Base-by-base conservation (phyloP, 2,888 invertebrate genomes). In the Meiosimyza platycephala region DNA sequence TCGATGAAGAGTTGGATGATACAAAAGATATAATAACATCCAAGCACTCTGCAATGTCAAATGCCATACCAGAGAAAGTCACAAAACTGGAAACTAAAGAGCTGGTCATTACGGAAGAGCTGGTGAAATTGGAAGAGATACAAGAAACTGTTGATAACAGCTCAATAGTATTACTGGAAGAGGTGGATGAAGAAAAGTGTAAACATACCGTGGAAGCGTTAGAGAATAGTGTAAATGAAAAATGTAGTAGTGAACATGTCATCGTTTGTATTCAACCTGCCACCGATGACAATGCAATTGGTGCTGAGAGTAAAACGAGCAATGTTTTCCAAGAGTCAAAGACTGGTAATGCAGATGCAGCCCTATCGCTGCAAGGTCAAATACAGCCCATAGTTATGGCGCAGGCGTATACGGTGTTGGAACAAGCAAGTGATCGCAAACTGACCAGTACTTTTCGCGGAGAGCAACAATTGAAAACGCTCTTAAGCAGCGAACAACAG, bases 1-100 rank as follows among this genome's bases (percentile, higher is more conserved):
- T 88, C 3, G 87, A 88, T 59, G 88, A 88, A 74, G 87, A 88
- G 74, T 79, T 88, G 28, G 85, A 86, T 72, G 87, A 88, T 71
- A 84, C 83, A 72, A 87, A 86, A 78, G 87, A 87, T 66, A 83
- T 88, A 18, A 87, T 87, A 63, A 87, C 86, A 13, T 84, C 85
- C 28, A 84, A 83, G 76, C 83, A 80, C 28, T 79, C 81, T 6
- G 76, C 74, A 74, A 76, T 74, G 70, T 70, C 64, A 33, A 69
- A 77, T 52, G 57, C 28, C 7, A 15, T 64, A 52, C 52, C 28
- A 47, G 55, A 51, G 55, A 9, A 28, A 22, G 48, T 18, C 13
- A 50, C 40, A 40, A 40, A 50, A 18, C 5, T 51, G 7, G 60
- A 62, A 4, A 28, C 11, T 5, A 22, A 6, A 18, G 51, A 51